Evolutionary conservation across 2,888 invertebrate genomes (phyloP).

Genomic region (Rugalucina vietnamica): DNA sequence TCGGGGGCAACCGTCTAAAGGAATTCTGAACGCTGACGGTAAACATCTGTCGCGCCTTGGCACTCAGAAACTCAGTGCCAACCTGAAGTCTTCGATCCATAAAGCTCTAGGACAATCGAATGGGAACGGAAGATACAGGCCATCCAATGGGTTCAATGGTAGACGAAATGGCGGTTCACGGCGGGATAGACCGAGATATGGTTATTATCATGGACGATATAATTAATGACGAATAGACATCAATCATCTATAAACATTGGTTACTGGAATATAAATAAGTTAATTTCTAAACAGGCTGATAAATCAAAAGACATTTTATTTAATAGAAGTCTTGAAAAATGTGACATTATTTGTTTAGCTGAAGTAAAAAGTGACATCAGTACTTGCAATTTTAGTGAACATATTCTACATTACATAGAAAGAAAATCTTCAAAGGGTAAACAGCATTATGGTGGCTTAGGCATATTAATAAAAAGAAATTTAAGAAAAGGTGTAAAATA

Average conservation of each 20-base stretch:
- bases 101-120: not conserved
- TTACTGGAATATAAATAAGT: conserved; percentile 11
- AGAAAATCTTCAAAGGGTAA: not conserved
- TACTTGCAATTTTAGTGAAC: not conserved
- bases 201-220: too few relatives aligned
- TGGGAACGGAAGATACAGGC: not conserved
- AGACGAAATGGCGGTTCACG: not conserved
- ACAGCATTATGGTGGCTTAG: not conserved
- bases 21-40: not conserved
- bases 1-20: not conserved
- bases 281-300: not conserved
- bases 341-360: not conserved
- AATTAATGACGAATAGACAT: too few relatives aligned
- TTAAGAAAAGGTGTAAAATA: conserved; percentile 13
- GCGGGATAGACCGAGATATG: not conserved
- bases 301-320: not conserved
- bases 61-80: not conserved
- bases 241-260: conserved; percentile 7
- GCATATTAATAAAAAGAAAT: not conserved
- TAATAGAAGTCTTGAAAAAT: not conserved
- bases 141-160: not conserved
- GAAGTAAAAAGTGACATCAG: not conserved
- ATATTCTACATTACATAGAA: not conserved
- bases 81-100: not conserved
- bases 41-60: not conserved